Conservation (phyloP, 1,140 invertebrate genomes). For the Melanaphis sacchari region DNA sequence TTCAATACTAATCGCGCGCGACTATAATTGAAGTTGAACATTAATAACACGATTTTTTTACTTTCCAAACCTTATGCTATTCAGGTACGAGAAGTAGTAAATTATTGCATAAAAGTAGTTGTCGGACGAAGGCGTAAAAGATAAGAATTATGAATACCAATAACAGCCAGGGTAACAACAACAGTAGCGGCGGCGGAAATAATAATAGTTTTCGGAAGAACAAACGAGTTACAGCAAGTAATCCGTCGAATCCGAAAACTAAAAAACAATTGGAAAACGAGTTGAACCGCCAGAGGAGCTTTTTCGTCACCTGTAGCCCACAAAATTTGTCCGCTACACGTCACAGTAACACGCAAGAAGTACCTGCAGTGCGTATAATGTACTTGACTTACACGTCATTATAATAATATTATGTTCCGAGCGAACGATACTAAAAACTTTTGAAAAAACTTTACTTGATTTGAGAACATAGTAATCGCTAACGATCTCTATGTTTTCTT, state of each 20-base stretch:
- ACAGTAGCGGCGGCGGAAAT: too few relatives aligned
- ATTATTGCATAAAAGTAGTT: background rate
- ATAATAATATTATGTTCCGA: background rate
- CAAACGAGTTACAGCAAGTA: slow-evolving; percentile 6
- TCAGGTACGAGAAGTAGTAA: background rate
- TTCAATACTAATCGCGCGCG: too few relatives aligned
- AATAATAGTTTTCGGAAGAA: slow-evolving; percentile 4
- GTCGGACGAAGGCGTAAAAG: background rate
- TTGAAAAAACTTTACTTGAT: background rate
- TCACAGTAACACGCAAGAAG: background rate
- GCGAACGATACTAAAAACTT: background rate
- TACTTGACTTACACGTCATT: background rate
- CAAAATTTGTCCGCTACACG: background rate
- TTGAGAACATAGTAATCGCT: background rate
- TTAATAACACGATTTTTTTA: background rate
- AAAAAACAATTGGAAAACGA: slow-evolving; percentile 53
- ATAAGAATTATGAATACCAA: background rate
- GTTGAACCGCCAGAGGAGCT: slow-evolving; percentile 41
- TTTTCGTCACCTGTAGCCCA: background rate
- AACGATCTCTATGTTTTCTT: background rate
- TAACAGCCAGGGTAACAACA: background rate
- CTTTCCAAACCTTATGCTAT: background rate
- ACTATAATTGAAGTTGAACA: too few relatives aligned
- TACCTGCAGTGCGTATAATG: background rate
- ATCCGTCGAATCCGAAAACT: slow-evolving; percentile 8